These are phyloP conservation scores for Deilephila porcellus DNA, from an alignment of 2,888 invertebrate genomes.

Conservation along the genomic window DNA sequence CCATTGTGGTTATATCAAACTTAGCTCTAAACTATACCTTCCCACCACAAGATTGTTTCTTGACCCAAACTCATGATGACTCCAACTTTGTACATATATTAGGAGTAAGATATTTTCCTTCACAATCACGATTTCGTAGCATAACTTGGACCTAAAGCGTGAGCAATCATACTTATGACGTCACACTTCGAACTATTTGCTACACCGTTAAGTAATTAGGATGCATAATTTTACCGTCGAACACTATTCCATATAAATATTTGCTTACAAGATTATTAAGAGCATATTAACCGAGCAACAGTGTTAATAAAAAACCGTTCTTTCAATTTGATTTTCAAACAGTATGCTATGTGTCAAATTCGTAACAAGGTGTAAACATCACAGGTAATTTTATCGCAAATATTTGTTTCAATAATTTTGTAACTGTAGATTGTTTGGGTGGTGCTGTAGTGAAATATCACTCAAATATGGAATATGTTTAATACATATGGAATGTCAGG, in stretches of 20 bases:
- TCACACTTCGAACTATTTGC: constrained; percentile 54
- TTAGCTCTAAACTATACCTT: not conserved
- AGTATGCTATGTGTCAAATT: not conserved
- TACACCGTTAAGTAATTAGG: constrained; percentile 15
- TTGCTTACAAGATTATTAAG: not conserved
- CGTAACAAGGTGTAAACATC: not conserved
- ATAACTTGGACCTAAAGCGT: constrained; percentile 39
- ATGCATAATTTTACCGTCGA: not conserved
- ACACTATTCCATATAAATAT: constrained; percentile 1
- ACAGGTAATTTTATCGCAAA: not conserved
- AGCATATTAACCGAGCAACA: not conserved
- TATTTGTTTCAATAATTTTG: not conserved
- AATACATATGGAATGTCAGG: too few relatives aligned
- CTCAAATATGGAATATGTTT: too few relatives aligned
- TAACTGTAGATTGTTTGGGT: not conserved
- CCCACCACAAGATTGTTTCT: not conserved
- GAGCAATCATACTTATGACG: constrained; percentile 70
- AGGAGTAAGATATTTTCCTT: constrained; percentile 52
- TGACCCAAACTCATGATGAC: constrained; percentile 5
- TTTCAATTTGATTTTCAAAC: not conserved
- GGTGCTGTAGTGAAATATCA: too few relatives aligned
- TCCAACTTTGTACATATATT: not conserved
- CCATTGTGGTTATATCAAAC: not conserved
- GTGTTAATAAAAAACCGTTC: not conserved
- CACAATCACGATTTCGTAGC: constrained; percentile 74